A percentile compares a stretch with the other conserved stretches of the same genome.
Conservation (phyloP, 1,140 invertebrate genomes). For the Leguminivora glycinivorella region DNA sequence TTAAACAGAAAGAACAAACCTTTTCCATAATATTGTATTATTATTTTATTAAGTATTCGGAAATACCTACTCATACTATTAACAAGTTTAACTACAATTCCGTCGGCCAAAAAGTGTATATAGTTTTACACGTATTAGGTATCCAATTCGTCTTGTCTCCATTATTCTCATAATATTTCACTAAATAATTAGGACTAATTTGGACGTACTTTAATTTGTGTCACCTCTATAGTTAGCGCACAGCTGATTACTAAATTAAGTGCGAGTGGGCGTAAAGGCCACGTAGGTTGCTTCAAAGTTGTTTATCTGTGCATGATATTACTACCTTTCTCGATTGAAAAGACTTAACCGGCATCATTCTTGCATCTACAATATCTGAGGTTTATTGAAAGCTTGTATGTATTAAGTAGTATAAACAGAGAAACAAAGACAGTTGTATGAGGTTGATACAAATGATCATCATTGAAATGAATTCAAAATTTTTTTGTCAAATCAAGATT, state of each 20-base stretch:
- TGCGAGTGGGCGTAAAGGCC: constrained; percentile 16
- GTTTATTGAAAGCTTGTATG: not conserved
- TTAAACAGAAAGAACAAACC: no score
- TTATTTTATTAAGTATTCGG: no score
- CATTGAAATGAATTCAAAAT: no score
- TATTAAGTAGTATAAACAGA: no score
- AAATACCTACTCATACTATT: no score
- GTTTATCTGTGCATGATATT: constrained; percentile 22
- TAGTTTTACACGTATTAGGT: no score
- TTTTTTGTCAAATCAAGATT: no score
- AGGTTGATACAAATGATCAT: no score
- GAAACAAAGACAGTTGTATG: no score
- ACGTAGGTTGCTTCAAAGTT: constrained; percentile 23
- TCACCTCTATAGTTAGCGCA: constrained; percentile 9
- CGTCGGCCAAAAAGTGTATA: no score
- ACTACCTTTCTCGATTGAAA: not conserved
- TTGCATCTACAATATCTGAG: not conserved
- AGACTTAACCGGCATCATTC: not conserved
- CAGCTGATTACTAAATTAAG: constrained; percentile 22
- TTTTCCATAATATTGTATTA: no score
- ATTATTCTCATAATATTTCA: not conserved
- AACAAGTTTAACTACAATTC: no score
- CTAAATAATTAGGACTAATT: not conserved
- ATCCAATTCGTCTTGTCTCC: not conserved
- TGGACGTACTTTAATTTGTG: not conserved